Evolutionary conservation across 2,113 vertebrate species (phyloP).

Genomic region (Melanerpes formicivorus): DNA sequence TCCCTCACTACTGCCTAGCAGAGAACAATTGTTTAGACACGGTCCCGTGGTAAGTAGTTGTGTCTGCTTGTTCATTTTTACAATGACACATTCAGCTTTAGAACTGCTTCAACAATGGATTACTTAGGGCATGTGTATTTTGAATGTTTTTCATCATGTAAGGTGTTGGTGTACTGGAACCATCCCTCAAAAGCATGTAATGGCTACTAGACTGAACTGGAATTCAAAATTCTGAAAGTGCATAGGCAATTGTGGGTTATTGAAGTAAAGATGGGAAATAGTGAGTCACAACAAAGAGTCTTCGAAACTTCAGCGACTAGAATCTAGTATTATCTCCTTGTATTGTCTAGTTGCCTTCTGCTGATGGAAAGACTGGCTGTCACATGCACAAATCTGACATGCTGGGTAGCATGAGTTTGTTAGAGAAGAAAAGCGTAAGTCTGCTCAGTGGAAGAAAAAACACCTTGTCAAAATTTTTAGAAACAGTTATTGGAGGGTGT

Average conservation of each 20-base stretch:
- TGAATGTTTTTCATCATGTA: not conserved
- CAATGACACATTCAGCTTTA: not conserved
- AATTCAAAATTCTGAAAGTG: not conserved
- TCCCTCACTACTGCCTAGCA: not conserved
- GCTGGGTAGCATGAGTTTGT: not conserved
- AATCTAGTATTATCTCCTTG: not conserved
- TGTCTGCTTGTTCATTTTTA: not conserved
- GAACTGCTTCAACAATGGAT: not conserved
- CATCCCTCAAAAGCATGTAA: not conserved
- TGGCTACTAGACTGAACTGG: not conserved
- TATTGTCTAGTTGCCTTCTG: not conserved
- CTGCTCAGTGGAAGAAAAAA: not conserved
- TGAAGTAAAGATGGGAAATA: not conserved
- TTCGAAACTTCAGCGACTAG: not conserved
- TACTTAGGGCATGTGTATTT: not conserved
- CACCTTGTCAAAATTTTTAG: not conserved
- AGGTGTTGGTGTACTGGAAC: fast-evolving
- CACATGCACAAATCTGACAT: not conserved
- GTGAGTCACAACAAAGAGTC: not conserved
- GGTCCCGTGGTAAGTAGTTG: not conserved
- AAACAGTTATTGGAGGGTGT: not conserved
- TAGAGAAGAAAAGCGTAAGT: not conserved
- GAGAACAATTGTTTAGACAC: not conserved
- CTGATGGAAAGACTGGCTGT: not conserved
- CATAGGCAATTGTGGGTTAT: not conserved